phyloP scores from a whole-genome alignment of 2,888 invertebrate genomes.

The Scaptomyza parva region DNA sequence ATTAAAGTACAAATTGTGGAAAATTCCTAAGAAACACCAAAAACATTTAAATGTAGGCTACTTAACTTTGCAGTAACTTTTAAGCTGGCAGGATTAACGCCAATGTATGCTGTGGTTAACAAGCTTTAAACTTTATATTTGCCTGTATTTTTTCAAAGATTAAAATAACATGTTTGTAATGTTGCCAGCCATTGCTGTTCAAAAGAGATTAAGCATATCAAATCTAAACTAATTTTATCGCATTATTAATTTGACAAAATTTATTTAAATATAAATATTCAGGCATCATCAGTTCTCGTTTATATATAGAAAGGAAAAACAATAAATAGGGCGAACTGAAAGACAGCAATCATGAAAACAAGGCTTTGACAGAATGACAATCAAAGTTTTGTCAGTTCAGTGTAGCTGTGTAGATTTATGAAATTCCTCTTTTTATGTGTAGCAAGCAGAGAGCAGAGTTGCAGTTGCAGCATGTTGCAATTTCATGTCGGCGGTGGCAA shows the following conservation, averaged over 20 bases:
- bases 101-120: neutral
- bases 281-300: constrained; percentile 71
- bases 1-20: too few relatives aligned
- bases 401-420: constrained; percentile 28
- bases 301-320: constrained; percentile 45
- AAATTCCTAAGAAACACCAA: too few relatives aligned
- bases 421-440: constrained; percentile 31
- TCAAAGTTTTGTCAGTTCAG: constrained; percentile 17
- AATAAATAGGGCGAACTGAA: neutral
- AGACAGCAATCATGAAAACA: neutral
- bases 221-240: too few relatives aligned
- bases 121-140: neutral
- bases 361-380: constrained; percentile 9
- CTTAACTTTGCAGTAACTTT: neutral
- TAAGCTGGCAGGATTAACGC: neutral
- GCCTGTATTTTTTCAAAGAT: neutral
- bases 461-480: neutral
- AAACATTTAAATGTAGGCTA: neutral
- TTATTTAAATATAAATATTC: constrained; percentile 47
- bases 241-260: too few relatives aligned
- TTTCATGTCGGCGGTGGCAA: constrained; percentile 31
- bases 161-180: neutral
- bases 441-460: too few relatives aligned
- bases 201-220: too few relatives aligned
- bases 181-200: too few relatives aligned